Percentiles rank a stretch among this genome's conserved stretches.
phyloP scores from a whole-genome alignment of 2,113 vertebrate species.

The Holacanthus passer region DNA sequence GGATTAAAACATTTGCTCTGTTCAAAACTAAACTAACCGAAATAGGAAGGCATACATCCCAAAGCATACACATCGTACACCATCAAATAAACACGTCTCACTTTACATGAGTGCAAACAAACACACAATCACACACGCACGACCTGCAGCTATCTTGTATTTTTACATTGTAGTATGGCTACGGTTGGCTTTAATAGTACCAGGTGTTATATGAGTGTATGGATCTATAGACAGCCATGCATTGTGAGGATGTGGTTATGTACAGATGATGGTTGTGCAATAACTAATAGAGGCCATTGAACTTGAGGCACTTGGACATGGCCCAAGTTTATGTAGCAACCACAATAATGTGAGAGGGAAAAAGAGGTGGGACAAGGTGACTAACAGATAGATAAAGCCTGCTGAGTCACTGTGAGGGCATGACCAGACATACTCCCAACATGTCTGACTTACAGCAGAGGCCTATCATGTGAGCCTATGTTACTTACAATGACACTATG shows the following conservation, averaged over 20 bases:
- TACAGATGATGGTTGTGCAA: constrained; percentile 51
- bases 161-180: background rate
- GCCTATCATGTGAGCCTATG: constrained; percentile 26
- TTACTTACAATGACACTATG: constrained; percentile 26
- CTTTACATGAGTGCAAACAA: background rate
- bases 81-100: background rate
- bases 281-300: constrained; percentile 30
- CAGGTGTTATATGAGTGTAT: background rate
- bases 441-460: constrained; percentile 10
- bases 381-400: constrained; percentile 20
- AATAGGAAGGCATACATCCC: background rate
- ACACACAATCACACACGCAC: background rate
- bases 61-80: background rate
- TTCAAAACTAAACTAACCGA: too few relatives aligned
- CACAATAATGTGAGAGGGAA: constrained; percentile 61
- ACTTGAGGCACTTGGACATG: constrained; percentile 29
- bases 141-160: background rate
- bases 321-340: constrained; percentile 52
- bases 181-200: background rate
- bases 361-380: constrained; percentile 17
- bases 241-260: background rate
- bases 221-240: background rate
- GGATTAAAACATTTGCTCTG: background rate
- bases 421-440: constrained; percentile 41
- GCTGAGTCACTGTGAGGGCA: constrained; percentile 65